Percentiles rank a stretch among this genome's conserved stretches.
Conservation (phyloP, 1,140 invertebrate species). For the Aporrectodea caliginosa region DNA sequence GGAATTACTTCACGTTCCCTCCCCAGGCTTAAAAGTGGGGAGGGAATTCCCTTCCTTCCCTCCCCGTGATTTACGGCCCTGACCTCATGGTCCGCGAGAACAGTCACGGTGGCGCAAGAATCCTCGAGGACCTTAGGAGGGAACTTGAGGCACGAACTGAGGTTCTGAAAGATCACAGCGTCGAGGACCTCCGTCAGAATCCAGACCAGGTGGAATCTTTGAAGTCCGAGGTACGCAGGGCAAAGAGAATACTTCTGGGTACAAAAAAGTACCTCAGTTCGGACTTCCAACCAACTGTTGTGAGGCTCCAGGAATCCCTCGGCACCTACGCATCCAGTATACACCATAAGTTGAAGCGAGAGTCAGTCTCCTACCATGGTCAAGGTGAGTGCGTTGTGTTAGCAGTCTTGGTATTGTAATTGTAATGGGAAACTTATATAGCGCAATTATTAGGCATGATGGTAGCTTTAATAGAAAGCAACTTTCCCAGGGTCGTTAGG, state of each 20-base stretch:
- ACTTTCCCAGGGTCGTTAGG: background rate
- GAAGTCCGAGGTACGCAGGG: background rate
- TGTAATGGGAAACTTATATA: too few relatives aligned
- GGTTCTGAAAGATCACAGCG: too few relatives aligned
- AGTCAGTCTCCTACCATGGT: background rate
- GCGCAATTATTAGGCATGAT: background rate
- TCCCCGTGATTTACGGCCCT: too few relatives aligned
- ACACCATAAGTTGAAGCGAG: background rate
- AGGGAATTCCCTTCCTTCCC: too few relatives aligned
- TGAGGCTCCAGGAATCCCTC: background rate
- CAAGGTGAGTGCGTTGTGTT: background rate
- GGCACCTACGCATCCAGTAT: background rate
- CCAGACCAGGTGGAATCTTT: background rate
- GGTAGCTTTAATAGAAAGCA: background rate
- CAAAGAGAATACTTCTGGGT: background rate
- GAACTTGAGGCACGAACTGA: too few relatives aligned
- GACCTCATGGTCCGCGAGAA: too few relatives aligned
- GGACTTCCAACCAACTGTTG: background rate
- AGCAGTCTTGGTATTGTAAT: background rate
- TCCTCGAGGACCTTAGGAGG: too few relatives aligned
- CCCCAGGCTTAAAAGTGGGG: too few relatives aligned
- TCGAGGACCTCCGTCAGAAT: too few relatives aligned
- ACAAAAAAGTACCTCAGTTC: background rate
- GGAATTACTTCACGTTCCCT: too few relatives aligned
- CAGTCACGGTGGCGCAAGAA: too few relatives aligned